A percentile compares a stretch with the other conserved stretches of the same genome.
Evolutionary conservation across 2,113 vertebrate genomes (phyloP).

Genomic region (Sula dactylatra): DNA sequence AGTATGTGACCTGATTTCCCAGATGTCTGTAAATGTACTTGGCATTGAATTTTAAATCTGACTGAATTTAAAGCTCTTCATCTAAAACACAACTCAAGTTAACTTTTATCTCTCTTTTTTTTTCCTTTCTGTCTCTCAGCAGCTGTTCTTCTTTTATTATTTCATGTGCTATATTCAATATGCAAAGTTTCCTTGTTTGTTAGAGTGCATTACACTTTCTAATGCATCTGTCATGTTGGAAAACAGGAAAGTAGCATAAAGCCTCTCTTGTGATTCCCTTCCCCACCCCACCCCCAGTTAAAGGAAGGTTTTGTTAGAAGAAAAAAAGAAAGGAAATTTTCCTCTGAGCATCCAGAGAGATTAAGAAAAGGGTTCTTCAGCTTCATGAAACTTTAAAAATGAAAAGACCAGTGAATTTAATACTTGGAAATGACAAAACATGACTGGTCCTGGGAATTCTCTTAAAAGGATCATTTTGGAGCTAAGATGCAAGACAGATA

Average conservation of each 20-base stretch:
- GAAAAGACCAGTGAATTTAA: slow-evolving; percentile 23
- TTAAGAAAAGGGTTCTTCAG: slow-evolving; percentile 4
- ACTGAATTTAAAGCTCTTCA: slow-evolving; percentile 49
- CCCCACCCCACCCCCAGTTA: neutral
- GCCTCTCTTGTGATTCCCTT: slow-evolving; percentile 16
- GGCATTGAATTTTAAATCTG: slow-evolving; percentile 55
- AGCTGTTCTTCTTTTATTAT: slow-evolving; percentile 68
- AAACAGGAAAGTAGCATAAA: slow-evolving; percentile 61
- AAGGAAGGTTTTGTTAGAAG: neutral
- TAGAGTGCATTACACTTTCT: slow-evolving; percentile 66
- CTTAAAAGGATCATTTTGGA: neutral
- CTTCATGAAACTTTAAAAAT: slow-evolving; percentile 29
- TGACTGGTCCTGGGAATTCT: neutral
- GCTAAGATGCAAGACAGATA: neutral
- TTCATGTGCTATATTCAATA: slow-evolving; percentile 63
- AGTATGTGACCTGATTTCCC: slow-evolving; percentile 56
- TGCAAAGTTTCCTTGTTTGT: slow-evolving; percentile 60
- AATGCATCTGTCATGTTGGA: slow-evolving; percentile 61
- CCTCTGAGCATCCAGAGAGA: slow-evolving; percentile 5
- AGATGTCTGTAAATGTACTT: slow-evolving; percentile 48
- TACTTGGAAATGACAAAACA: slow-evolving; percentile 19
- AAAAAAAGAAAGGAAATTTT: neutral
- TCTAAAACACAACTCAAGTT: slow-evolving; percentile 50
- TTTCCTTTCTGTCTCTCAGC: slow-evolving; percentile 39
- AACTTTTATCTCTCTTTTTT: slow-evolving; percentile 56